Base-by-base conservation (phyloP, 2,888 invertebrate species). In the Spilosoma lubricipeda region DNA sequence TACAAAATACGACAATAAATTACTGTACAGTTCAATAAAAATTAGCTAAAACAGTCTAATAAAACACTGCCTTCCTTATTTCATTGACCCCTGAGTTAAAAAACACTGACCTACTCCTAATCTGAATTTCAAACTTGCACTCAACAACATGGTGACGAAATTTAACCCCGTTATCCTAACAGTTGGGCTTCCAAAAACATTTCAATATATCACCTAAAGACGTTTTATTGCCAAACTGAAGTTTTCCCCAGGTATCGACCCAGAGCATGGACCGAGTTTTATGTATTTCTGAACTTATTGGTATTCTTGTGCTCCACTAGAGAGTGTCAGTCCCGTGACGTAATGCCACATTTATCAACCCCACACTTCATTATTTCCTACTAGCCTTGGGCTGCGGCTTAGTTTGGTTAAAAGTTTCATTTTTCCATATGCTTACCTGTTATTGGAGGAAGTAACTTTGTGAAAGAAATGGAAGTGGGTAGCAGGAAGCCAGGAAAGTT, bases 171-270 rank as follows among this genome's bases (percentile, higher is more conserved):
- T 70, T 27, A 63, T 4, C 7, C 23, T 27, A 20, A 30, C 27
- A 70, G 27, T 20, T 64, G 64, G 20, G 42, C 42, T 70, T 64
- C 45, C 3, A n/a, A 45, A 45, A 70, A 45, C 70, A 70, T 70
- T 70, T 23, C 70, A 63, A 70, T 70, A 45, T 45, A 45, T 64
- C 70, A 64, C 39, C 45, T 8, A 8, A 64, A 70, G 64, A 9
- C n/a, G 42, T 45, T 70, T 70, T 70, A 70, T 30, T 63, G 30
- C 18, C 42, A 18, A 59, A 64, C 45, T 45, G 45, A 70, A 42
- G 9, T 63, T 48, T 67, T 30, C 27, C 48, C 67, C 11, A 33
- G 30, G 30, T 30, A 13, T 23, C 67, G 67, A 67, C 23, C 30
- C 48, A 67, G 48, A 20, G 13, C 30, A 33, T 30, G 48, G 33